phyloP scores from a whole-genome alignment of 1,140 invertebrate genomes.

The Caligus rogercresseyi region DNA sequence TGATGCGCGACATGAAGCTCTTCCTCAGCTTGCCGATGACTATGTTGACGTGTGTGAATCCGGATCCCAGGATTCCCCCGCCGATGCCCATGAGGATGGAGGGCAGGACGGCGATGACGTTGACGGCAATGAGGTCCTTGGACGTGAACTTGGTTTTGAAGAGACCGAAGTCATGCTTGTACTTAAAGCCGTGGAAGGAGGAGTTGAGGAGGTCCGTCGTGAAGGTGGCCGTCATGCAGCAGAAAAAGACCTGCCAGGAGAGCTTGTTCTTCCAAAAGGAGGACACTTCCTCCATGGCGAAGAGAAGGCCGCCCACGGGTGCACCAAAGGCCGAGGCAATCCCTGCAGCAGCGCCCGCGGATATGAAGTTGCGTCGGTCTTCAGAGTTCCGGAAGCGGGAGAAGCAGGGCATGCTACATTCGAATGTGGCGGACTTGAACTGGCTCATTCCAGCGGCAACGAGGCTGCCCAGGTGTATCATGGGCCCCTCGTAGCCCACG shows the following conservation, averaged over 20 bases:
- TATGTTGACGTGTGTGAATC: conserved; percentile 29
- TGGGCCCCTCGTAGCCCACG: conserved; percentile 33
- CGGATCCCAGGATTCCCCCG: conserved; percentile 28
- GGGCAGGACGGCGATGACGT: conserved; percentile 22
- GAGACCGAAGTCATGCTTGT: conserved; percentile 30
- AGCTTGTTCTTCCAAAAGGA: conserved; percentile 33
- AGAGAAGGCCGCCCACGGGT: conserved; percentile 24
- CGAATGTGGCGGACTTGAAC: conserved; percentile 29
- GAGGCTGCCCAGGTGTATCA: conserved; percentile 30
- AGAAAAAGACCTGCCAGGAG: conserved; percentile 34
- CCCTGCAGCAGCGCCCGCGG: conserved; percentile 24
- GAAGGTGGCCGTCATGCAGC: conserved; percentile 32
- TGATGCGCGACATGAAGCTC: conserved; percentile 11
- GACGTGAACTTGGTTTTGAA: conserved; percentile 27
- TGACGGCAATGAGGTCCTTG: conserved; percentile 20
- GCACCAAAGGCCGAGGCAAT: conserved; percentile 25
- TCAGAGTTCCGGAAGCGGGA: conserved; percentile 31
- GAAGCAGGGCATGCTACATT: conserved; percentile 29
- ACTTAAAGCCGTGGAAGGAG: conserved; percentile 29
- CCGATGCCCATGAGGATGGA: conserved; percentile 18
- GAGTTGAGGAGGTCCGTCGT: conserved; percentile 32
- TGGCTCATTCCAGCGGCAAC: conserved; percentile 32
- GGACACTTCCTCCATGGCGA: conserved; percentile 29
- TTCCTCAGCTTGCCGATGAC: conserved; percentile 25
- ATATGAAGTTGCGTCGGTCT: conserved; percentile 28